Evolutionary conservation across 2,113 vertebrate genomes (phyloP), one percentile per base, ranked within the genome.

Genomic region (Nematolebias whitei): DNA sequence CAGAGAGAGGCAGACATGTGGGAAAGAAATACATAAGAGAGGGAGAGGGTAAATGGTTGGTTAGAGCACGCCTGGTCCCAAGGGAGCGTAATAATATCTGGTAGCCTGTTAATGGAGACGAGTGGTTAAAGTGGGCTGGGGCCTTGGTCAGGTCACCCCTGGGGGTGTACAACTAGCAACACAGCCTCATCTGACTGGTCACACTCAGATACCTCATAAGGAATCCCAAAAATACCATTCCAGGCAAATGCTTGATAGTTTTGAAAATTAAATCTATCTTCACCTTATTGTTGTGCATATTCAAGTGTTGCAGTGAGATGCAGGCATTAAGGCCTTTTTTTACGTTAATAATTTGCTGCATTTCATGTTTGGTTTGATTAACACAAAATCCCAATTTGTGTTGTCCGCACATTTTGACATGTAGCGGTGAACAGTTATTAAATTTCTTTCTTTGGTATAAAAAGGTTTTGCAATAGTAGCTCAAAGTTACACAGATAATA

Each of bases 91-190:
- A 90, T 88, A 83, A 90, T 88, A 87, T 88, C 80, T 87, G 71
- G 78, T 65, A 83, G 86, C 78, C 81, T 86, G 79, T 85, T 90
- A 88, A 89, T 89, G 87, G 88, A 88, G 84, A 87, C 75, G 72
- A 86, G 85, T 87, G 83, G 84, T 90, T 87, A 83, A 86, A 88
- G 86, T 90, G 86, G 85, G 87, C 83, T 83, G 85, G 81, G 76
- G 71, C 81, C 78, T 63, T 67, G 75, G 70, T 71, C 80, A 76
- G 87, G 83, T 90, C 84, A 85, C 76, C 83, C 80, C 67, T 74
- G 64, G 76, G 81, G 84, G 78, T 65, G 87, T 91, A 74, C 78
- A 74, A 84, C 85, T 80, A 77, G 56, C 80, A 86, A 82, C 87
- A 73, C 61, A 63, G 64, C 72, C 72, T 81, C 77, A 65, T 55